Evolutionary conservation across 2,113 vertebrate genomes (phyloP), one percentile per base, ranked within the genome.

Genomic region (Lonchura striata): DNA sequence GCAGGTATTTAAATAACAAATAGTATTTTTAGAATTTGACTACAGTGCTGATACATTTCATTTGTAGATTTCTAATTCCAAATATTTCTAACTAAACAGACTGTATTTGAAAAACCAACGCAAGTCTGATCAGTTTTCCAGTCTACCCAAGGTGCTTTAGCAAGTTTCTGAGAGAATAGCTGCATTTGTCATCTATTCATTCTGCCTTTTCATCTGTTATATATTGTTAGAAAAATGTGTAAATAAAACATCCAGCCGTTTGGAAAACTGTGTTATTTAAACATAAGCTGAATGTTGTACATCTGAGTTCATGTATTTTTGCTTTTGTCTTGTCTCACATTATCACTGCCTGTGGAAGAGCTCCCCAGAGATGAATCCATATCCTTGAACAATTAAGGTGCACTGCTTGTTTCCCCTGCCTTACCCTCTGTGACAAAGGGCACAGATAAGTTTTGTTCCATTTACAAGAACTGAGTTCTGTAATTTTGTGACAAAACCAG

Each of bases 101-200:
- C 35, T 63, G 50, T 61, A 41, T 79, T 88, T 85, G 56, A 63
- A 80, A 86, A 90, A 3, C 49, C 54, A 71, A 54, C 50, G 46
- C 18, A 54, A 72, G 9, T 68, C 71, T 80, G 49, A 72, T 16
- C n/a, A 53, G 42, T 75, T 88, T 90, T 69, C 31, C 16, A 60
- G 2, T 66, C 37, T 63, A 6, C 23, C 39, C 44, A 37, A 39
- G 19, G 13, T 59, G 65, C 64, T 65, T 78, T 70, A 59, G 89
- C 7, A 53, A 65, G 9, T 90, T 90, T 89, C 91, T 95, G 81
- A 95, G 90, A 89, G 77, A 72, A 92, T 59, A 81, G 49, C 28
- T 94, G 50, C 85, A 82, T 50, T 94, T 97, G 50, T 56, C 93
- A 71, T 95, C 25, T 47, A 49, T 84, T 93, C 0, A 90, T 94